A percentile compares a stretch with the other conserved stretches of the same genome.
These are phyloP conservation scores for Hemibagrus guttatus DNA, from an alignment of 2,797 vertebrate species.

Conservation along the genomic window DNA sequence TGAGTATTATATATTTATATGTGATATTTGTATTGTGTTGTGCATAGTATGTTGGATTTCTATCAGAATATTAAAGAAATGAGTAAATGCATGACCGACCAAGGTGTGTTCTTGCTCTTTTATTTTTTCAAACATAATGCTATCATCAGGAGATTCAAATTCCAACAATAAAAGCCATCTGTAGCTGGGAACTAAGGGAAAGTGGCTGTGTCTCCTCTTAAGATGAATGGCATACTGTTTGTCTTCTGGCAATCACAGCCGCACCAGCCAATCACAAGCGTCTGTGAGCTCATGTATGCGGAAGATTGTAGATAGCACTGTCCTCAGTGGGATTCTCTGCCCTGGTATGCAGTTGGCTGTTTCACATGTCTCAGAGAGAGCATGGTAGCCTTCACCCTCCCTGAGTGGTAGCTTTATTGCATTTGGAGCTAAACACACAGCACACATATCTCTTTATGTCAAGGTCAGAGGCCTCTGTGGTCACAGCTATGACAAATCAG, in stretches of 20 bases:
- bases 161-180: not conserved
- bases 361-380: not conserved
- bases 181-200: not conserved
- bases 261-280: not conserved
- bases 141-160: not conserved
- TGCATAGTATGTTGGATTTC: not conserved
- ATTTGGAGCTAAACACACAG: not conserved
- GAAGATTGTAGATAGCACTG: not conserved
- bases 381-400: not conserved
- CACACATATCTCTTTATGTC: not conserved
- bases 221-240: not conserved
- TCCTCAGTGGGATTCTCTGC: not conserved
- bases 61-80: not conserved
- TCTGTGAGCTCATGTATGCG: too few relatives aligned
- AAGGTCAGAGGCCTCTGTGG: not conserved
- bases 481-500: not conserved
- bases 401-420: not conserved
- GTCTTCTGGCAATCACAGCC: not conserved
- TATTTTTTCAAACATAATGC: not conserved
- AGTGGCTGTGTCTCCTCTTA: not conserved
- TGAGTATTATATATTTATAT: not conserved
- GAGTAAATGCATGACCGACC: not conserved
- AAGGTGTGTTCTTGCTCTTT: not conserved
- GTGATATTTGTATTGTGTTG: not conserved
- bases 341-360: not conserved